Base-by-base conservation (phyloP, 2,888 invertebrate species). In the Zelleria hepariella region DNA sequence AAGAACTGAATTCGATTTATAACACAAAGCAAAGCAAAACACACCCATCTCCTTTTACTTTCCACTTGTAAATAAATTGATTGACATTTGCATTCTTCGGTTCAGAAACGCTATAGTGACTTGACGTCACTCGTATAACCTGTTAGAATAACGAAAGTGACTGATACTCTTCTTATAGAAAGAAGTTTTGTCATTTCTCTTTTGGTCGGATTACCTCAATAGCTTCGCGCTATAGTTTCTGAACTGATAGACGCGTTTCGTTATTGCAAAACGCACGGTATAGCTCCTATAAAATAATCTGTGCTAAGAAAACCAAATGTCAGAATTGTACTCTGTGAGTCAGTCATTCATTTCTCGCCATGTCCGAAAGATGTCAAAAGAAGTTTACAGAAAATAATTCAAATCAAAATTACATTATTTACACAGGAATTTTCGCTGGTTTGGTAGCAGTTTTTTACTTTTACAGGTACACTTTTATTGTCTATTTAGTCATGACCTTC, bases 341-440 rank as follows among this genome's bases (percentile, higher is more conserved):
- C n/a, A n/a, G n/a, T n/a, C n/a, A n/a, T 15, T 42, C 80, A 81
- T 77, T 81, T 66, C 72, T 77, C 76, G 75, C 82, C 86, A 88
- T 88, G 87, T 86, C 84, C 82, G 86, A 87, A 83, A 84, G 85
- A 84, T 87, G 87, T 88, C 87, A 87, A 80, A 81, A 73, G 68
- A 81, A 83, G 80, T 80, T 81, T 73, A 73, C 67, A 77, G 80
- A 83, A 75, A 84, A 82, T 78, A 78, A 80, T 80, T 78, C 78
- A 75, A 86, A 82, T 81, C 78, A 73, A 76, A 86, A 84, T 80
- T 84, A 81, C 80, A 78, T 84, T 82, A 79, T 86, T 82, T 86
- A 75, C 74, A 65, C 78, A 64, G 80, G 81, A 70, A 73, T 84
- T 67, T 61, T 82, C 63, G 77, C 79, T 66, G 76, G 77, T 65